phyloP scores from a whole-genome alignment of 2,113 vertebrate species.

The Mesembrinibis cayennensis region DNA sequence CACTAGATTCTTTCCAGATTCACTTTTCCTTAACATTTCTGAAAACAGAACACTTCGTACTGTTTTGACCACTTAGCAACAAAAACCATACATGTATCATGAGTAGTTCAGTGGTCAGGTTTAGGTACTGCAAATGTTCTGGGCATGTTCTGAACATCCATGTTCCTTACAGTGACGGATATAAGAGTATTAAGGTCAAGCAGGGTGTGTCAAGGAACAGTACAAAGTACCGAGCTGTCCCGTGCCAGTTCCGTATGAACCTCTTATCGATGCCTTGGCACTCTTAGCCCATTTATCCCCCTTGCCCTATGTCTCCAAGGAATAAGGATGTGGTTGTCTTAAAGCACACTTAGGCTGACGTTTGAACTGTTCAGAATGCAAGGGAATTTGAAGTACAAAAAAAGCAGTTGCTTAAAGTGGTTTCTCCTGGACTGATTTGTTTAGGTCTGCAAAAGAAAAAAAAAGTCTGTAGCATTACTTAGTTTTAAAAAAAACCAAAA shows the following conservation, averaged over 20 bases:
- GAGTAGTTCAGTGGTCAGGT: neutral
- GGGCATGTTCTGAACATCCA: no score
- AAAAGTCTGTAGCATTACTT: neutral
- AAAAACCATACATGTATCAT: accelerated
- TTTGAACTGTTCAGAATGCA: neutral
- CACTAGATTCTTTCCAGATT: neutral
- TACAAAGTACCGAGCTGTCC: neutral
- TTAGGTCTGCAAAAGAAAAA: neutral
- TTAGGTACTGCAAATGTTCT: neutral
- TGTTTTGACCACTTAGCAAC: neutral
- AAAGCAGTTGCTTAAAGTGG: neutral
- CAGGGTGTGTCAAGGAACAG: neutral
- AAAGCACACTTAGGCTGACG: neutral
- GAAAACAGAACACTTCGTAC: accelerated
- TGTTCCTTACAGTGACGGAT: neutral
- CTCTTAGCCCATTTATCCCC: neutral
- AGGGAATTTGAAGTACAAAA: neutral
- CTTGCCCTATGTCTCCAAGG: neutral
- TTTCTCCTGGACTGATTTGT: neutral
- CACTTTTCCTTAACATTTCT: neutral
- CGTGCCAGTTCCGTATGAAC: neutral
- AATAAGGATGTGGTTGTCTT: neutral
- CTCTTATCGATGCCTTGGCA: neutral
- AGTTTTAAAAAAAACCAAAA: neutral
- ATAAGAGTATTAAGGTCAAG: neutral